These are phyloP conservation scores for Cranoglanis bouderius DNA, from an alignment of 2,113 vertebrate genomes.

Conservation along the genomic window DNA sequence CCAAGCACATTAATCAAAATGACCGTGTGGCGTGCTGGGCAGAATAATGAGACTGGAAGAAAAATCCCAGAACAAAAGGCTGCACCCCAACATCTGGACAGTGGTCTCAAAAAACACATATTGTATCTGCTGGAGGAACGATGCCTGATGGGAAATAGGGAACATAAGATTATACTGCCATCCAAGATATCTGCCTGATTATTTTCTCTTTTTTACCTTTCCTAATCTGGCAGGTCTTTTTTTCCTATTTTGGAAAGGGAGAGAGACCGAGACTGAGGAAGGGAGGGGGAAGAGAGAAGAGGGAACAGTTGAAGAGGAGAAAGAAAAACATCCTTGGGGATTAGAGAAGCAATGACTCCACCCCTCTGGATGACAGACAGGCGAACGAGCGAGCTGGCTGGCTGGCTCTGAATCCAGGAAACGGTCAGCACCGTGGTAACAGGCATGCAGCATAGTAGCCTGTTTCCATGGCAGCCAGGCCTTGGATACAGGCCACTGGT, in stretches of 20 bases:
- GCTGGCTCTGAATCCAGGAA: conserved; percentile 60
- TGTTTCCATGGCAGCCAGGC: conserved; percentile 75
- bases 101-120: background rate
- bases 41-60: conserved; percentile 34
- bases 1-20: conserved; percentile 50
- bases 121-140: background rate
- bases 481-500: conserved; percentile 78
- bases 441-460: conserved; percentile 66
- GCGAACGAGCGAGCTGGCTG: conserved; percentile 61
- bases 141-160: background rate
- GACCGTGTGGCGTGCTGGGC: conserved; percentile 40
- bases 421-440: conserved; percentile 73
- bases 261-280: background rate
- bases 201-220: conserved; percentile 58
- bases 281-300: conserved; percentile 42
- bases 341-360: conserved; percentile 40
- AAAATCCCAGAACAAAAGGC: conserved; percentile 35
- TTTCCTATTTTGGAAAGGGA: conserved; percentile 14
- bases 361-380: conserved; percentile 64
- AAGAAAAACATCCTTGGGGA: conserved; percentile 53
- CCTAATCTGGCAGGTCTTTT: conserved; percentile 38
- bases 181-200: conserved; percentile 62
- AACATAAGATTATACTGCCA: conserved; percentile 54
- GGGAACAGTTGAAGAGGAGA: conserved; percentile 63
- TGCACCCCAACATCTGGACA: conserved; percentile 29